Percentiles rank a stretch among this genome's conserved stretches.
phyloP scores from a whole-genome alignment of 1,140 invertebrate species.

The Drosophila virilis region DNA sequence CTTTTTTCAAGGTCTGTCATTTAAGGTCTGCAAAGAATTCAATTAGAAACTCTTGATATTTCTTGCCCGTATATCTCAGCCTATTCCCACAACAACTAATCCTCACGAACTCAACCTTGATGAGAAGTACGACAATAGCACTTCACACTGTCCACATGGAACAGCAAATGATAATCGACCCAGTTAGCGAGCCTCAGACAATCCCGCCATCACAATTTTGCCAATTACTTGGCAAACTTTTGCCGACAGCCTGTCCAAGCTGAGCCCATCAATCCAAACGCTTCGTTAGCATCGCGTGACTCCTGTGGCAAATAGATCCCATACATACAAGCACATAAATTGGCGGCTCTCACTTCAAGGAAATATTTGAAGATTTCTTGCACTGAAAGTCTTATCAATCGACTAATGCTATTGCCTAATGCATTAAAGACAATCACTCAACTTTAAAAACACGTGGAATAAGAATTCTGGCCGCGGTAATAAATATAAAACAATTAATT shows the following conservation, averaged over 20 bases:
- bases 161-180: conserved; percentile 20
- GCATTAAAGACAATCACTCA: conserved; percentile 12
- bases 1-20: no score
- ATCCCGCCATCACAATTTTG: conserved; percentile 54
- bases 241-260: conserved; percentile 46
- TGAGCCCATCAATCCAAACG: conserved; percentile 59
- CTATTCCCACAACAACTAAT: no score
- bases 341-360: conserved; percentile 30
- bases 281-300: conserved; percentile 80
- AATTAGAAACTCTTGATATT: no score
- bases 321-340: conserved; percentile 29
- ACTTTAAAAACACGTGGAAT: conserved; percentile 29
- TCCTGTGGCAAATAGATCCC: conserved; percentile 2
- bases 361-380: conserved; percentile 2
- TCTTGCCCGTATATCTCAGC: no score
- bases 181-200: conserved; percentile 28
- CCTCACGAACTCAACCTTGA: conserved; percentile 17
- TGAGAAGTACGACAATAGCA: conserved; percentile 12
- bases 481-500: neutral
- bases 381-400: neutral
- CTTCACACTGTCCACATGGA: conserved; percentile 29
- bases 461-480: conserved; percentile 32
- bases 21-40: no score
- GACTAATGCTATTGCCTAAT: conserved; percentile 44
- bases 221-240: conserved; percentile 75